These are phyloP conservation scores for Sebastes steindachneri DNA, from an alignment of 2,797 vertebrate species.

Conservation along the genomic window DNA sequence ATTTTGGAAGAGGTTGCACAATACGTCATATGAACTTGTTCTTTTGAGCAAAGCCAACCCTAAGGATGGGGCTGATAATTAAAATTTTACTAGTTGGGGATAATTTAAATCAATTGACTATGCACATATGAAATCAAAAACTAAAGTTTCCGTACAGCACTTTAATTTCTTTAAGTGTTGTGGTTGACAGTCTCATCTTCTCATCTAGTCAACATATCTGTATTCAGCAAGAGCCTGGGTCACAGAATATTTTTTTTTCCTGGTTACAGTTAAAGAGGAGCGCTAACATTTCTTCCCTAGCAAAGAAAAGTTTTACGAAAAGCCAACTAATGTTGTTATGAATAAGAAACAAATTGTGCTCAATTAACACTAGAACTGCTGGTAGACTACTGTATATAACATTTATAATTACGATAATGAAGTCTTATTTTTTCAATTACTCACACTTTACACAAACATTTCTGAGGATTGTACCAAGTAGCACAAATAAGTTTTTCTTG, in stretches of 20 bases:
- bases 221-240: not conserved
- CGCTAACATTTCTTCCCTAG: not conserved
- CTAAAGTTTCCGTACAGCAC: not conserved
- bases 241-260: not conserved
- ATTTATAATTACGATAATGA: not conserved
- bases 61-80: not conserved
- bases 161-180: not conserved
- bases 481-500: not conserved
- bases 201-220: not conserved
- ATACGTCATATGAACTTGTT: not conserved
- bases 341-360: not conserved
- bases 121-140: not conserved
- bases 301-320: not conserved
- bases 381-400: not conserved
- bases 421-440: not conserved
- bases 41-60: not conserved
- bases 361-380: not conserved
- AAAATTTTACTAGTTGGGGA: not conserved
- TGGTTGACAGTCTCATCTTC: not conserved
- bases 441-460: not conserved
- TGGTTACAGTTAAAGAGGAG: not conserved
- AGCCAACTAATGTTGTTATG: not conserved
- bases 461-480: not conserved
- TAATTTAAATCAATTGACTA: not conserved
- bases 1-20: not conserved